Conservation (phyloP, 2,113 vertebrate genomes). For the Aepyceros melampus region DNA sequence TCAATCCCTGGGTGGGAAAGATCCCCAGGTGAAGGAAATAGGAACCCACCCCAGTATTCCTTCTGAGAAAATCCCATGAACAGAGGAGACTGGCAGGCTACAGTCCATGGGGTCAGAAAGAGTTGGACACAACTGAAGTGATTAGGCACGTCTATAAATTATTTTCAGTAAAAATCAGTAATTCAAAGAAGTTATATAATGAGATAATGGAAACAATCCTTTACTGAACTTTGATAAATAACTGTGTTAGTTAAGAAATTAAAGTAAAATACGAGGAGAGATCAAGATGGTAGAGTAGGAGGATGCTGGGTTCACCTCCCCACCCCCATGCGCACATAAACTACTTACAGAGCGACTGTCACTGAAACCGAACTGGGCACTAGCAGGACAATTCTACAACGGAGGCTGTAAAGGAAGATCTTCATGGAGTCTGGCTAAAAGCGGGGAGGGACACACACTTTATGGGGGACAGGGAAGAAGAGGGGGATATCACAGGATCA, state of each 20-base stretch:
- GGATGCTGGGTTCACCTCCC: neutral
- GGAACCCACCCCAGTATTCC: neutral
- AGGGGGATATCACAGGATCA: neutral
- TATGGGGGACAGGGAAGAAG: neutral
- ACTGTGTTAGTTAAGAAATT: neutral
- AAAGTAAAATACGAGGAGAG: neutral
- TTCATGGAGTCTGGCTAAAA: neutral
- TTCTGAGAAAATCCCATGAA: neutral
- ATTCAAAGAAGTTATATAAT: neutral
- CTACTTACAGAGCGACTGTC: neutral
- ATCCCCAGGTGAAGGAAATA: neutral
- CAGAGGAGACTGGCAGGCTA: neutral
- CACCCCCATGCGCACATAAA: rapidly evolving
- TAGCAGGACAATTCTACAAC: too few relatives aligned
- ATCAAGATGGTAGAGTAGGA: neutral
- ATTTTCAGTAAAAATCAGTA: neutral
- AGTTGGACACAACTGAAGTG: neutral
- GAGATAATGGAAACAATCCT: neutral
- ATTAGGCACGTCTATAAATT: neutral
- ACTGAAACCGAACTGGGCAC: neutral
- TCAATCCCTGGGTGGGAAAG: neutral
- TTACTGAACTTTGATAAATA: neutral
- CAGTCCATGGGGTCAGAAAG: neutral
- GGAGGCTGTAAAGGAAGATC: neutral
- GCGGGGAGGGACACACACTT: neutral